Evolutionary conservation across 2,113 vertebrate species (phyloP).

Genomic region (Psammodynastes pulverulentus): DNA sequence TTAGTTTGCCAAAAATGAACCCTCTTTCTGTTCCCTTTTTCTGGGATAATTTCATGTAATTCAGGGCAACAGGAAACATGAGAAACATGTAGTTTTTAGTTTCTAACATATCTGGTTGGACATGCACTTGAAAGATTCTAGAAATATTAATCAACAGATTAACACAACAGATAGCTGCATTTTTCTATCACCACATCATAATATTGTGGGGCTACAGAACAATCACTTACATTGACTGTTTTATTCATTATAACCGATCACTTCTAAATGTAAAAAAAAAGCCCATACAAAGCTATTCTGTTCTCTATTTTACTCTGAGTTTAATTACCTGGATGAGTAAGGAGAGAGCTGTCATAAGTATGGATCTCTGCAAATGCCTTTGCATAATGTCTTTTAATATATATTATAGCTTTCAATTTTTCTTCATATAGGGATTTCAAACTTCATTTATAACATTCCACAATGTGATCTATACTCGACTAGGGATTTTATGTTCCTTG

Average conservation of each 20-base stretch:
- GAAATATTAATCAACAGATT: neutral
- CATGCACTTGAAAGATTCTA: neutral
- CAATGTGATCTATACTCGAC: neutral
- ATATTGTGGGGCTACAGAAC: neutral
- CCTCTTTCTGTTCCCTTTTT: neutral
- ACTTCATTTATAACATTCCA: constrained; percentile 35
- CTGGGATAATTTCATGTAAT: neutral
- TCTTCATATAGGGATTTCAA: constrained; percentile 33
- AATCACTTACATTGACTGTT: neutral
- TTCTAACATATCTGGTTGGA: neutral
- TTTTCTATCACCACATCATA: neutral
- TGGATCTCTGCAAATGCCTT: neutral
- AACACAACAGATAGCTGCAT: neutral
- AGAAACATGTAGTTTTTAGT: neutral
- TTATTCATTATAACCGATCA: neutral
- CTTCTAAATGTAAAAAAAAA: neutral
- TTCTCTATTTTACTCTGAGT: constrained; percentile 9
- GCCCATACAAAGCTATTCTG: neutral
- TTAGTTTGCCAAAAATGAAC: neutral
- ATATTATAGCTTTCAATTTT: constrained; percentile 23
- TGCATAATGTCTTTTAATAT: constrained; percentile 35
- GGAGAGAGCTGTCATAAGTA: neutral
- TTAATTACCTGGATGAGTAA: constrained; percentile 19
- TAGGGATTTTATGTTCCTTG: constrained; percentile 14
- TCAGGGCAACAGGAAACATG: neutral